Conservation (phyloP, 30 jellyfish, hydroid and myxozoan species). For the Aurelia sp. region DNA sequence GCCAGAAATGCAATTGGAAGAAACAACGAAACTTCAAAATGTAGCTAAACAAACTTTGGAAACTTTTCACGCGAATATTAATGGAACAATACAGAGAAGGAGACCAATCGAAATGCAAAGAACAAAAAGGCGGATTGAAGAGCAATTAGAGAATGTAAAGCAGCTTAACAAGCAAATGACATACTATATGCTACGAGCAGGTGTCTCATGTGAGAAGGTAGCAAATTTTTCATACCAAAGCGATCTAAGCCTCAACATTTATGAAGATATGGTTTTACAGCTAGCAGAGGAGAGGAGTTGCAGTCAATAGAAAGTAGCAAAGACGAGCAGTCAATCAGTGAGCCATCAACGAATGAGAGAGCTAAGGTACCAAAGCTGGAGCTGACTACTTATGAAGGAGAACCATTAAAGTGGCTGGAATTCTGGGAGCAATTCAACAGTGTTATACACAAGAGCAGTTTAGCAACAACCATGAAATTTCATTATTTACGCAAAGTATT, state of each 20-base stretch:
- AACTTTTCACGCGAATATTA: conserved; percentile 3
- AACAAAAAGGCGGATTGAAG: conserved; percentile 55
- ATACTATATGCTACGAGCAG: conserved; percentile 34
- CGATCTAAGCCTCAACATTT: conserved; percentile 12
- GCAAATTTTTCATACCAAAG: conserved; percentile 44
- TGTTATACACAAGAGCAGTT: conserved; percentile 6
- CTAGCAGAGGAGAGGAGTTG: too few relatives aligned
- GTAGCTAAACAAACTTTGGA: conserved; percentile 53
- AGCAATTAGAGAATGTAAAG: conserved; percentile 35
- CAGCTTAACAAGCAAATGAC: conserved; percentile 40
- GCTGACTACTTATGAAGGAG: conserved; percentile 39
- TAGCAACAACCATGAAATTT: conserved; percentile 20
- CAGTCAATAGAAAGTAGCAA: too few relatives aligned
- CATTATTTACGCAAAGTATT: conserved; percentile 17
- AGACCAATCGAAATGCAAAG: too few relatives aligned
- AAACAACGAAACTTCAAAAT: conserved; percentile 30
- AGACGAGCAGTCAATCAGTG: conserved; percentile 18
- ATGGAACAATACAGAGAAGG: too few relatives aligned
- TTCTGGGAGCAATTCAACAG: conserved; percentile 50
- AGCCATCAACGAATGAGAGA: not conserved
- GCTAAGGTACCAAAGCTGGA: conserved; percentile 32
- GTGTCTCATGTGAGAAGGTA: conserved; percentile 44
- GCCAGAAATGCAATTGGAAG: conserved; percentile 51
- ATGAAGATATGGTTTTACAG: conserved; percentile 22
- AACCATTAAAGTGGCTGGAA: conserved; percentile 34